A percentile compares a stretch with the other conserved stretches of the same genome.
phyloP scores from a whole-genome alignment of 2,888 invertebrate genomes.

The Drosophila macrospina region DNA sequence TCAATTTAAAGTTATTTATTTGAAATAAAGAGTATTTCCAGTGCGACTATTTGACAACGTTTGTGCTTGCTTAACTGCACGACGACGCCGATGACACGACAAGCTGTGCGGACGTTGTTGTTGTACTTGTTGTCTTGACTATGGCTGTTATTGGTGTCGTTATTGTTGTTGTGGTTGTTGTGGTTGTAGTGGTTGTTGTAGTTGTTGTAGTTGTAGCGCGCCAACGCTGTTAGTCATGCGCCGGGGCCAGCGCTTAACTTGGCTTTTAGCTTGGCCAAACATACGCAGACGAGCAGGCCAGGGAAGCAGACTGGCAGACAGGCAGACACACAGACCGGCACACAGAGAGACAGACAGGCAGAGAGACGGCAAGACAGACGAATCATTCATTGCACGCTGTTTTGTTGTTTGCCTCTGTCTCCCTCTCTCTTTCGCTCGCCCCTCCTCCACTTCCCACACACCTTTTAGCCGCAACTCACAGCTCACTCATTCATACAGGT shows the following conservation, averaged over 20 bases:
- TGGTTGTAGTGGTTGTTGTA: constrained; percentile 41
- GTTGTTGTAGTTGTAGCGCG: constrained; percentile 66
- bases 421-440: background rate
- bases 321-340: constrained; percentile 22
- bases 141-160: constrained; percentile 28
- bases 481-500: constrained; percentile 80
- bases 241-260: constrained; percentile 72
- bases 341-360: constrained; percentile 17
- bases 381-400: constrained; percentile 72
- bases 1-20: no score
- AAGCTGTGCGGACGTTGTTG: constrained; percentile 63
- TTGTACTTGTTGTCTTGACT: constrained; percentile 39
- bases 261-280: constrained; percentile 65
- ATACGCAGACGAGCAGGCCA: constrained; percentile 46
- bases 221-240: constrained; percentile 78
- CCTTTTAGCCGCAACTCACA: constrained; percentile 26
- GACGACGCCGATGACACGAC: constrained; percentile 73
- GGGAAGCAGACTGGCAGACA: constrained; percentile 22
- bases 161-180: constrained; percentile 47
- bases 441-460: no score
- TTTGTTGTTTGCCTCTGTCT: constrained; percentile 13
- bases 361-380: constrained; percentile 47
- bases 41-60: constrained; percentile 1
- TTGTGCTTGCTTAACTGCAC: constrained; percentile 47
- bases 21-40: constrained; percentile 27